These are phyloP conservation scores for Scomber scombrus DNA, from an alignment of 2,113 vertebrate species.

Conservation along the genomic window DNA sequence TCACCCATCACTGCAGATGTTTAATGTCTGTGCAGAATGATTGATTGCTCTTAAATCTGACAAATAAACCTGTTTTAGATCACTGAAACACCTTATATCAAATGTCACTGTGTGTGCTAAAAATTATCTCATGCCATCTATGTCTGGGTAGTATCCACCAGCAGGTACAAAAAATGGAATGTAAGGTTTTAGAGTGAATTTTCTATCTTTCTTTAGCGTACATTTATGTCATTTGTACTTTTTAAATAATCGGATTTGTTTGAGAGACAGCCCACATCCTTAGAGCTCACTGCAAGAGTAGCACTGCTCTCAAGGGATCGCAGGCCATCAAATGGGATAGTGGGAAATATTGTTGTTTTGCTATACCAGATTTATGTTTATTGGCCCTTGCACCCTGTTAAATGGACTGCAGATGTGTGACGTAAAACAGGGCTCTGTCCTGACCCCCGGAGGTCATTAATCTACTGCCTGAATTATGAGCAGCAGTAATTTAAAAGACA, in stretches of 20 bases:
- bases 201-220: background rate
- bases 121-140: background rate
- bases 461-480: background rate
- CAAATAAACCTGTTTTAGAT: no score
- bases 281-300: conserved; percentile 15
- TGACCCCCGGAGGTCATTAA: background rate
- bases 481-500: background rate
- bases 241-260: background rate
- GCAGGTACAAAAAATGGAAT: background rate
- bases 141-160: background rate
- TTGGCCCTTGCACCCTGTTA: conserved; percentile 24
- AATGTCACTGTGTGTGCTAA: background rate
- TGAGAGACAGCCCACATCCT: conserved; percentile 6
- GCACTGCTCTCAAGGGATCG: conserved; percentile 11
- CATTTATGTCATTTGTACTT: background rate
- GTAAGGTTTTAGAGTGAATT: background rate
- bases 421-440: conserved; percentile 17
- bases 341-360: conserved; percentile 61
- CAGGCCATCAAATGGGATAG: conserved; percentile 20
- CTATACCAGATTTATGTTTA: conserved; percentile 41
- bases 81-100: no score
- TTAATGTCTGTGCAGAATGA: no score
- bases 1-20: no score
- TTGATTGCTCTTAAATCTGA: no score
- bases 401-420: conserved; percentile 63